Percentiles rank a stretch among this genome's conserved stretches.
These are phyloP conservation scores for Blastomussa wellsi DNA, from an alignment of 92 coral and sea anemone species.

Conservation along the genomic window DNA sequence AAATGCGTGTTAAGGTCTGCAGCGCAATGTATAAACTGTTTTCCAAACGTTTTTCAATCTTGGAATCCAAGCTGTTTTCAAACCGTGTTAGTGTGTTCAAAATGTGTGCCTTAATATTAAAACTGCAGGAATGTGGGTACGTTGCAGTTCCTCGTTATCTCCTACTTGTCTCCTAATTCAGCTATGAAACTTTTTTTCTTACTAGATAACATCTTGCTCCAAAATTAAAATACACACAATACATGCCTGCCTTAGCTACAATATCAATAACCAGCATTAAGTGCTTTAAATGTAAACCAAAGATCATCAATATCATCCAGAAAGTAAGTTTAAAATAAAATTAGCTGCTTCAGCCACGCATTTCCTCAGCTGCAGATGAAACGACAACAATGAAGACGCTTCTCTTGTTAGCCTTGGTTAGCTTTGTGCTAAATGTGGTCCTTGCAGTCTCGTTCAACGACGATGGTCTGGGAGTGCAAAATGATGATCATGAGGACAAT, in stretches of 20 bases:
- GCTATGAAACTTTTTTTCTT: neutral
- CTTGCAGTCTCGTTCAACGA: neutral
- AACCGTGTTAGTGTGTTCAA: no score
- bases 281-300: no score
- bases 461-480: neutral
- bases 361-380: neutral
- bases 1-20: no score
- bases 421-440: constrained; percentile 1
- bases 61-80: no score
- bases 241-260: neutral
- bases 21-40: no score
- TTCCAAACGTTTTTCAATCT: no score
- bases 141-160: neutral
- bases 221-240: neutral
- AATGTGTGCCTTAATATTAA: no score
- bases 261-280: neutral
- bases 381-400: neutral
- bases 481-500: neutral
- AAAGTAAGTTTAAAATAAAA: neutral
- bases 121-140: no score
- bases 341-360: no score
- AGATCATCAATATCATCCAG: neutral
- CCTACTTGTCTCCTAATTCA: neutral
- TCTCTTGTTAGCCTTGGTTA: neutral
- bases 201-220: neutral